Evolutionary conservation across 2,888 invertebrate genomes (phyloP).

Genomic region (Mythimna pallens): DNA sequence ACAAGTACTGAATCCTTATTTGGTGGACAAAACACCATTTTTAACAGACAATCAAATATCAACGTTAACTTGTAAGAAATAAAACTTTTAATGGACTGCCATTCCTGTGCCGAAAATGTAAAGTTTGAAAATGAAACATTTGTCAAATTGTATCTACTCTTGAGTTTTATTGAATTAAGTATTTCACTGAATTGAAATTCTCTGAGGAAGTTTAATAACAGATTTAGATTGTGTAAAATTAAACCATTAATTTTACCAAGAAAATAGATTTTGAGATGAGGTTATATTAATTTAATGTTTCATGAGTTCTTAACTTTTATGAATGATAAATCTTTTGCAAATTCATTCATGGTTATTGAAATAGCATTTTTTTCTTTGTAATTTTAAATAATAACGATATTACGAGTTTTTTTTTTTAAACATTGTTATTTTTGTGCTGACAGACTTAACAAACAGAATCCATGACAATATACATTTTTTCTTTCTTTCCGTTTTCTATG

Average conservation of each 20-base stretch:
- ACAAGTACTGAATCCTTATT: slow-evolving; percentile 6
- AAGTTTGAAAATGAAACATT: slow-evolving; percentile 39
- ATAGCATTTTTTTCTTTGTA: neutral
- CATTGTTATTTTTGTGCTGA: too few species aligned
- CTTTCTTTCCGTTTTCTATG: too few species aligned
- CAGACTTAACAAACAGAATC: too few species aligned
- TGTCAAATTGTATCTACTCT: slow-evolving; percentile 39
- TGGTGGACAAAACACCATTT: slow-evolving; percentile 11
- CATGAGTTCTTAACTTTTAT: neutral
- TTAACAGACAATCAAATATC: slow-evolving; percentile 20
- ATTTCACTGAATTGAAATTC: slow-evolving; percentile 46
- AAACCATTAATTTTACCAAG: slow-evolving; percentile 28
- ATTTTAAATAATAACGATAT: neutral
- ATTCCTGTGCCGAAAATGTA: slow-evolving; percentile 19
- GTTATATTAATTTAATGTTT: slow-evolving; percentile 17
- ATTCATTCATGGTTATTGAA: neutral
- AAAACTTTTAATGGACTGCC: slow-evolving; percentile 44
- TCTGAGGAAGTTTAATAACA: slow-evolving; percentile 30
- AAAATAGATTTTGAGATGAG: slow-evolving; percentile 11
- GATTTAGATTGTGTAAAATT: slow-evolving; percentile 39
- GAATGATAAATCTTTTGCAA: neutral
- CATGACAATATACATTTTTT: too few species aligned
- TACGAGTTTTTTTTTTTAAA: too few species aligned
- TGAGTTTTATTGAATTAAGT: slow-evolving; percentile 56
- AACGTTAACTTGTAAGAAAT: slow-evolving; percentile 31